phyloP scores from a whole-genome alignment of 1,140 invertebrate species.

The Lepidurus couesii region DNA sequence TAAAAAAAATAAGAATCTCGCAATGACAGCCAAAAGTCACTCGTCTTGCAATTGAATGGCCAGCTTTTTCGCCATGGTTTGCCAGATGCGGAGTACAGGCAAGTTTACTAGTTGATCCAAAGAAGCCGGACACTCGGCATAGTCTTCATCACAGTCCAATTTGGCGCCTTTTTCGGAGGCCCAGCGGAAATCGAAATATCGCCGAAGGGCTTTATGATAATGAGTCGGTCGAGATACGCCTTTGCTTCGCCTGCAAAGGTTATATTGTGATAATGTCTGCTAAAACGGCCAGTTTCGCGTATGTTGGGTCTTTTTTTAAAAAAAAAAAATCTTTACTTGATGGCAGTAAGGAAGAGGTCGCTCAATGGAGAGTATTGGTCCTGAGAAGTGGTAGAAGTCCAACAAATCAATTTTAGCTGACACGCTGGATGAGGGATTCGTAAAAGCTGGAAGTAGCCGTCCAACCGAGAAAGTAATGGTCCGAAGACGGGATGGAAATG shows the following conservation, averaged over 20 bases:
- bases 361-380: slow-evolving; percentile 31
- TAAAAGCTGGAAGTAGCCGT: slow-evolving; percentile 33
- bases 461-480: slow-evolving; percentile 34
- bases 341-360: slow-evolving; percentile 25
- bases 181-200: slow-evolving; percentile 33
- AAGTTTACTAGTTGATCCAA: slow-evolving; percentile 27
- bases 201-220: slow-evolving; percentile 30
- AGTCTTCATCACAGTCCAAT: slow-evolving; percentile 33
- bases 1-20: slow-evolving; percentile 6
- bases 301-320: too few relatives aligned
- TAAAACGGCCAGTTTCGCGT: not conserved
- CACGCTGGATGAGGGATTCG: slow-evolving; percentile 25
- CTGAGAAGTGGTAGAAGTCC: not conserved
- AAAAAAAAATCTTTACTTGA: slow-evolving; percentile 3
- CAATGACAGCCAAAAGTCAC: slow-evolving; percentile 1
- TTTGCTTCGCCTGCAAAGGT: slow-evolving; percentile 25
- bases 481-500: slow-evolving; percentile 32
- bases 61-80: slow-evolving; percentile 30
- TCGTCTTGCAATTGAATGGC: slow-evolving; percentile 34
- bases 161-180: slow-evolving; percentile 31
- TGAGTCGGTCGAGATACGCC: not conserved
- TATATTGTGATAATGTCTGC: not conserved
- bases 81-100: slow-evolving; percentile 32
- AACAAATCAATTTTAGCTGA: slow-evolving; percentile 29
- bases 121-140: slow-evolving; percentile 28